A percentile compares a stretch with the other conserved stretches of the same genome.
Evolutionary conservation across 2,113 vertebrate genomes (phyloP).

Genomic region (Gopherus flavomarginatus): DNA sequence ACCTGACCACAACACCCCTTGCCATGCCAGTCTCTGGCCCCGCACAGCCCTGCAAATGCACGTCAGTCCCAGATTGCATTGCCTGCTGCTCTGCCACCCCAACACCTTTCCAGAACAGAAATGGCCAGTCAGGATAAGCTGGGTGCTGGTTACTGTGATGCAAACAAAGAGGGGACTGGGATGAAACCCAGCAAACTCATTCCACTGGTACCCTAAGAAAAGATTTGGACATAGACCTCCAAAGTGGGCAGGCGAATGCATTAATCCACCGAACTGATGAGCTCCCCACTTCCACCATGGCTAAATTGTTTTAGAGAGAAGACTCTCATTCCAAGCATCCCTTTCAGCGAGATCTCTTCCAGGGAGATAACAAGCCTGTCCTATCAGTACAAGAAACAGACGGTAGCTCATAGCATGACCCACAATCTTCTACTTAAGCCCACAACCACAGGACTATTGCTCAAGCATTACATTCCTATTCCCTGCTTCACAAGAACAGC

Average conservation of each 20-base stretch:
- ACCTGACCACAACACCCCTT: not conserved
- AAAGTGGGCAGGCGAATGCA: not conserved
- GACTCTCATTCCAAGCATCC: not conserved
- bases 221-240: not conserved
- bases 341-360: not conserved
- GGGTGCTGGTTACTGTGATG: not conserved
- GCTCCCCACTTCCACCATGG: not conserved
- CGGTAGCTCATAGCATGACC: not conserved
- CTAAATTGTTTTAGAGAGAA: not conserved
- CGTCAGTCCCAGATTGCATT: not conserved
- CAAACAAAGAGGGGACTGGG: not conserved
- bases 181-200: not conserved
- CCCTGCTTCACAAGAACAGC: conserved; percentile 58
- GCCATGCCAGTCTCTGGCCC: not conserved
- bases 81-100: not conserved
- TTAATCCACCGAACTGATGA: not conserved
- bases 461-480: conserved; percentile 56
- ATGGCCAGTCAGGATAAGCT: not conserved
- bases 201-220: not conserved
- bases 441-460: conserved; percentile 48
- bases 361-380: not conserved
- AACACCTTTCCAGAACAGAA: not conserved
- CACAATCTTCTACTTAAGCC: conserved; percentile 12
- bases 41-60: not conserved
- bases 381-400: not conserved